These are phyloP conservation scores for Mergus octosetaceus DNA, from an alignment of 2,797 vertebrate species.

Conservation along the genomic window DNA sequence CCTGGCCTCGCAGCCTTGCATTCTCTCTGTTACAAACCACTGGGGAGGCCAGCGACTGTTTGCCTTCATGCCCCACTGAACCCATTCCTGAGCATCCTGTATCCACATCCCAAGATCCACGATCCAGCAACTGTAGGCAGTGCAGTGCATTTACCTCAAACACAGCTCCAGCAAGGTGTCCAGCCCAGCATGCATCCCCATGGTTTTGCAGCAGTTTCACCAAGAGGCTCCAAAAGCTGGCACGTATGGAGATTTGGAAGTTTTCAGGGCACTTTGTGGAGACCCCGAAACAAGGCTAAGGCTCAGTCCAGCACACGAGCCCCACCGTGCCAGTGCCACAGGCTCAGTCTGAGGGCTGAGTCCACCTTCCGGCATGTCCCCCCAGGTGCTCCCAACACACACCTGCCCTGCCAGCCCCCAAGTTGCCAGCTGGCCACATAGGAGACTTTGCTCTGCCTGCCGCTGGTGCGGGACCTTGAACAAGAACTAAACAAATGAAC, in stretches of 20 bases:
- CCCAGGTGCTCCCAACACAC: rapidly evolving
- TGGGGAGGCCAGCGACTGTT: too few relatives aligned
- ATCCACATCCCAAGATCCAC: rapidly evolving
- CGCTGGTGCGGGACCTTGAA: slow-evolving; percentile 38
- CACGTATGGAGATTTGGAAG: not conserved
- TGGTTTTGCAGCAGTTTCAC: rapidly evolving
- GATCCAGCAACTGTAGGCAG: not conserved
- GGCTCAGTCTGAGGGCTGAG: not conserved
- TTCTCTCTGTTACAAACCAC: rapidly evolving
- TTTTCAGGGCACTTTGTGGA: not conserved
- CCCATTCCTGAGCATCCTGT: not conserved
- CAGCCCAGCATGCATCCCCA: rapidly evolving
- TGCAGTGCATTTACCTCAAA: not conserved
- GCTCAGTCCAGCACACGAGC: not conserved
- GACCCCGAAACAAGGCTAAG: not conserved
- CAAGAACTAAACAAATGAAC: slow-evolving; percentile 35
- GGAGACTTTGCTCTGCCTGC: not conserved
- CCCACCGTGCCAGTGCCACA: rapidly evolving
- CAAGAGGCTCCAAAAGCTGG: not conserved
- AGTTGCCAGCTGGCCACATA: not conserved
- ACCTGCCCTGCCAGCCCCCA: not conserved
- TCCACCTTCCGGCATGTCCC: rapidly evolving
- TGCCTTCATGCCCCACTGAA: rapidly evolving
- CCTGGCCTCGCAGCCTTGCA: rapidly evolving
- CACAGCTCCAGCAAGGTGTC: not conserved